Evolutionary conservation across 1,140 invertebrate species (phyloP).

Genomic region (Lucilia sericata): DNA sequence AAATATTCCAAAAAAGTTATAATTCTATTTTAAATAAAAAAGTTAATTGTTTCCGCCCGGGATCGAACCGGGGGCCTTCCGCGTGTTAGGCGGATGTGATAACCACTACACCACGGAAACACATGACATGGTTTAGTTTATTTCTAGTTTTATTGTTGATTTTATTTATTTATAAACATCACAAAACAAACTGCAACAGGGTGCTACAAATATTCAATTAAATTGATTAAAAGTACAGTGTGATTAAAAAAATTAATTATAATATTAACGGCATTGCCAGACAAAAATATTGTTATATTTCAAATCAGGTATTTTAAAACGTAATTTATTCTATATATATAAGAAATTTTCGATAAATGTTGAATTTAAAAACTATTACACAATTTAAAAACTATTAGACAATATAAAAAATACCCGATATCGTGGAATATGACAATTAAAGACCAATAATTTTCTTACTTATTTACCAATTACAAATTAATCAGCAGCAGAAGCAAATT

Average conservation of each 20-base stretch:
- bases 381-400: too few relatives aligned
- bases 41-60: slow-evolving; percentile 65
- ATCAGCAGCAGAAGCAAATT: too few relatives aligned
- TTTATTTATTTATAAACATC: neutral
- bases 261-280: neutral
- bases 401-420: too few relatives aligned
- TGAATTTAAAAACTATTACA: too few relatives aligned
- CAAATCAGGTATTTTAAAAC: too few relatives aligned
- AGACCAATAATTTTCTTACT: too few relatives aligned
- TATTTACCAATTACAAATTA: too few relatives aligned
- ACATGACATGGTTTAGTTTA: neutral
- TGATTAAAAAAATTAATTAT: neutral
- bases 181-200: neutral
- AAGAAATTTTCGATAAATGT: too few relatives aligned
- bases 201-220: neutral
- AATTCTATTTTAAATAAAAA: neutral
- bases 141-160: neutral
- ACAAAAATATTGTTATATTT: too few relatives aligned
- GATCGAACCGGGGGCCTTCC: slow-evolving; percentile 68
- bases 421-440: too few relatives aligned
- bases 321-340: too few relatives aligned
- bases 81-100: slow-evolving; percentile 68
- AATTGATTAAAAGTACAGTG: neutral
- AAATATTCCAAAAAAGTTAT: too few relatives aligned
- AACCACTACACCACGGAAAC: slow-evolving; percentile 69